Percentiles rank a stretch among this genome's conserved stretches.
Conservation (phyloP, 2,888 invertebrate species). For the Chironomus tentans region DNA sequence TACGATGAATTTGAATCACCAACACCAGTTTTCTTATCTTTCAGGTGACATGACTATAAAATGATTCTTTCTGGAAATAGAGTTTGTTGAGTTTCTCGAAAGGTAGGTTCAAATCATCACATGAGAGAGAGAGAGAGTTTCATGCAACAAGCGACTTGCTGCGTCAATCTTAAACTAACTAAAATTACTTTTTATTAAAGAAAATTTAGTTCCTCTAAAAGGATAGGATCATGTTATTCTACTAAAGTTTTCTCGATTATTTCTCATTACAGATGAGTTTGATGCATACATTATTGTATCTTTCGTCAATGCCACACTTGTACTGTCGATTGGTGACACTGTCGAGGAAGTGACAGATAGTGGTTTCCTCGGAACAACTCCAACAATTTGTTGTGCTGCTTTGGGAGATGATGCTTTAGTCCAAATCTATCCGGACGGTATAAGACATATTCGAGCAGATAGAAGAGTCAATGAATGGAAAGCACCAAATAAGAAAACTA, state of each 20-base stretch:
- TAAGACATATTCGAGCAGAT: conserved; percentile 95
- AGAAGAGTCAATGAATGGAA: conserved; percentile 99
- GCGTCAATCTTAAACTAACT: no score
- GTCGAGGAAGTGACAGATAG: conserved; percentile 99
- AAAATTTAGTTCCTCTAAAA: no score
- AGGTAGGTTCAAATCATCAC: background rate
- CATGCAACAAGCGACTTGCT: background rate
- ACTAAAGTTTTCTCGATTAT: conserved; percentile 35
- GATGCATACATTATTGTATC: conserved; percentile 99
- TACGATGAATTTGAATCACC: conserved; percentile 21
- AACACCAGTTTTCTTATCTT: conserved; percentile 84
- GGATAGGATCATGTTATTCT: background rate
- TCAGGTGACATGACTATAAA: conserved; percentile 45
- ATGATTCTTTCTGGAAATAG: conserved; percentile 37
- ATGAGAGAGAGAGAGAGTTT: background rate
- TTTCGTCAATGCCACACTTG: conserved; percentile 94
- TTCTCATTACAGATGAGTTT: conserved; percentile 80
- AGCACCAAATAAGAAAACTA: conserved; percentile 93
- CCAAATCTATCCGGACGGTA: conserved; percentile 98
- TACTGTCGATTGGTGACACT: conserved; percentile 97
- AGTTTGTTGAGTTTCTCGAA: background rate
- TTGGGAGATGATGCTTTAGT: conserved; percentile 96
- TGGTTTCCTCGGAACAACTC: conserved; percentile 96
- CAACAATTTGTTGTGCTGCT: conserved; percentile 95
- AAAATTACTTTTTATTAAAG: no score